Conservation (phyloP, 2,888 invertebrate genomes). For the Geotrupes spiniger region DNA sequence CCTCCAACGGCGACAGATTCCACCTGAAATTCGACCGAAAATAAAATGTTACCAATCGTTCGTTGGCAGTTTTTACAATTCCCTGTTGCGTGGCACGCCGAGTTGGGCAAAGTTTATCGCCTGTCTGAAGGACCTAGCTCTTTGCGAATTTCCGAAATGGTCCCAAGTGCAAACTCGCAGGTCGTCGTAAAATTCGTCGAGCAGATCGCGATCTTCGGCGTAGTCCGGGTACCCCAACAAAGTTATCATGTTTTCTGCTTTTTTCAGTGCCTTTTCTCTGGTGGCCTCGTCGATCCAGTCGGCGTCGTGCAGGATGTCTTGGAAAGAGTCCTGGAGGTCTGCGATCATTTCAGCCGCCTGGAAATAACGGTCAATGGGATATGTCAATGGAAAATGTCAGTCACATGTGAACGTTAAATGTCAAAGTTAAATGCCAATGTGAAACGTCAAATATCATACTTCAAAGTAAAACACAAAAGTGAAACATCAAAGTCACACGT, state of each 20-base stretch:
- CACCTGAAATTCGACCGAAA: too few relatives aligned
- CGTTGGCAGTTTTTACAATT: too few relatives aligned
- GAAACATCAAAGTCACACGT: too few relatives aligned
- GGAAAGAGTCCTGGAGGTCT: conserved; percentile 51
- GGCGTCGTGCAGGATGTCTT: conserved; percentile 47
- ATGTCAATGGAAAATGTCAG: background rate
- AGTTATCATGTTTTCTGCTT: conserved; percentile 51
- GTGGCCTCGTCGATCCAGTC: conserved; percentile 57
- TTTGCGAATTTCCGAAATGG: conserved; percentile 44
- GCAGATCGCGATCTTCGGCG: conserved; percentile 27
- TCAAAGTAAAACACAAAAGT: too few relatives aligned
- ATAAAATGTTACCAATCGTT: too few relatives aligned
- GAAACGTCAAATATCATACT: background rate
- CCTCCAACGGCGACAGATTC: conserved; percentile 53
- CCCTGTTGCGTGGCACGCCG: conserved; percentile 34
- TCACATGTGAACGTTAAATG: too few relatives aligned
- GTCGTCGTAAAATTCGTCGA: conserved; percentile 45
- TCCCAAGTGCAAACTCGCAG: conserved; percentile 45
- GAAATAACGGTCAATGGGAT: too few relatives aligned
- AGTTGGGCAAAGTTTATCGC: conserved; percentile 40
- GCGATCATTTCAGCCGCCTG: conserved; percentile 47
- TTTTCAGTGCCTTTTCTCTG: conserved; percentile 50
- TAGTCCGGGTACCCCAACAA: conserved; percentile 44
- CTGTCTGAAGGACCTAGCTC: conserved; percentile 41
- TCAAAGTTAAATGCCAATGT: background rate